phyloP scores from a whole-genome alignment of 2,797 vertebrate species.

The Chiroxiphia lanceolata region DNA sequence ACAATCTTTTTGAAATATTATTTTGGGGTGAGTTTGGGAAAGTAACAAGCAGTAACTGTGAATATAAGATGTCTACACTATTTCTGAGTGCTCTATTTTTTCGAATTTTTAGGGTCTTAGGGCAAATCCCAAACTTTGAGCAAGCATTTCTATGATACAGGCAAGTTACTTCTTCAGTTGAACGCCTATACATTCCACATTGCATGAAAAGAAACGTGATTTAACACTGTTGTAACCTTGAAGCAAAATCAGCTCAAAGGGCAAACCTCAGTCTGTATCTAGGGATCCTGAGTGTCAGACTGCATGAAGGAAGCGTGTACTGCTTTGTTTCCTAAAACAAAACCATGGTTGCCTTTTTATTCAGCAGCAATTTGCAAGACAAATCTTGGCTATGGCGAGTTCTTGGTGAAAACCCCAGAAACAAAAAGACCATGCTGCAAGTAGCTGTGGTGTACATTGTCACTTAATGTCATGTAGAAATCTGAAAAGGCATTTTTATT shows the following conservation, averaged over 20 bases:
- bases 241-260: not conserved
- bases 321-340: not conserved
- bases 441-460: not conserved
- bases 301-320: rapidly evolving
- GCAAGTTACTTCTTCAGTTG: not conserved
- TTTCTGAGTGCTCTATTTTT: not conserved
- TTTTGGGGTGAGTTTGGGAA: not conserved
- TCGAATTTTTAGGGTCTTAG: not conserved
- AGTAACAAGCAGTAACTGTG: not conserved
- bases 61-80: not conserved
- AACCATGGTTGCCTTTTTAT: not conserved
- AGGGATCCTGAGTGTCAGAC: not conserved
- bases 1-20: not conserved
- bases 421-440: rapidly evolving
- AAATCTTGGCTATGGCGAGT: not conserved
- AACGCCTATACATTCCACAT: not conserved
- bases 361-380: not conserved
- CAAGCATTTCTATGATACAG: not conserved
- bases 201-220: not conserved
- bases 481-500: not conserved
- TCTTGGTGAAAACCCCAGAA: not conserved
- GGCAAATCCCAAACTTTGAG: not conserved
- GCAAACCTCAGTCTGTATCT: not conserved
- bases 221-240: not conserved
- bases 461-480: not conserved